phyloP scores from a whole-genome alignment of 1,140 invertebrate genomes.

The Drosophila setifemur region DNA sequence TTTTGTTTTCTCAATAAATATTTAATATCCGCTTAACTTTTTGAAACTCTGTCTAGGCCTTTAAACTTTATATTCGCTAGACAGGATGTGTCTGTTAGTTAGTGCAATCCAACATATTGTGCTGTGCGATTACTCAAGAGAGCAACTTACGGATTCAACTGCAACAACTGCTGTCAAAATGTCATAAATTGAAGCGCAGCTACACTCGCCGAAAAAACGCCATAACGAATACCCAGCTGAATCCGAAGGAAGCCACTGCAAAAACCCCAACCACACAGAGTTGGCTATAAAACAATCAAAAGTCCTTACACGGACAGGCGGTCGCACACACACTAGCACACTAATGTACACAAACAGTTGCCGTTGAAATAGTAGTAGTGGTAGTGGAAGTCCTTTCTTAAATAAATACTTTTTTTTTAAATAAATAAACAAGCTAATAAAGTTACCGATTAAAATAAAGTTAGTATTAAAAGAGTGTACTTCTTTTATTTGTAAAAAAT shows the following conservation, averaged over 20 bases:
- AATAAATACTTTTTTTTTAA: no score
- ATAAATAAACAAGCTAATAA: no score
- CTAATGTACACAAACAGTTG: not conserved
- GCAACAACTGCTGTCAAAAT: conserved; percentile 81
- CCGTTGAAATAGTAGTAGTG: conserved; percentile 16
- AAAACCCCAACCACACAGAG: conserved; percentile 15
- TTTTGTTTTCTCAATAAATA: conserved; percentile 5
- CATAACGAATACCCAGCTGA: conserved; percentile 17
- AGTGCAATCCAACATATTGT: conserved; percentile 68
- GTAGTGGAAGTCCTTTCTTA: not conserved
- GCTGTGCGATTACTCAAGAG: conserved; percentile 75
- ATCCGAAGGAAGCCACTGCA: conserved; percentile 35
- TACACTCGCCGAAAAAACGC: conserved; percentile 35
- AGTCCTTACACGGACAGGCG: conserved; percentile 17
- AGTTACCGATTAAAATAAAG: no score
- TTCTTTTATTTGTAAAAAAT: no score
- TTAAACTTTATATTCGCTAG: not conserved
- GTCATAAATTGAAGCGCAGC: conserved; percentile 73
- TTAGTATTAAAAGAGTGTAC: no score
- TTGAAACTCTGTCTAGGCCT: conserved; percentile 10
- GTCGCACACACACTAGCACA: conserved; percentile 4
- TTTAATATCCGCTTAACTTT: conserved; percentile 17
- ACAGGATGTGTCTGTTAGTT: not conserved
- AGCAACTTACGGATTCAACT: conserved; percentile 76
- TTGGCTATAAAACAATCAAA: conserved; percentile 49